These are phyloP conservation scores for Macropis europaea DNA, from an alignment of 2,888 invertebrate species.

Conservation along the genomic window DNA sequence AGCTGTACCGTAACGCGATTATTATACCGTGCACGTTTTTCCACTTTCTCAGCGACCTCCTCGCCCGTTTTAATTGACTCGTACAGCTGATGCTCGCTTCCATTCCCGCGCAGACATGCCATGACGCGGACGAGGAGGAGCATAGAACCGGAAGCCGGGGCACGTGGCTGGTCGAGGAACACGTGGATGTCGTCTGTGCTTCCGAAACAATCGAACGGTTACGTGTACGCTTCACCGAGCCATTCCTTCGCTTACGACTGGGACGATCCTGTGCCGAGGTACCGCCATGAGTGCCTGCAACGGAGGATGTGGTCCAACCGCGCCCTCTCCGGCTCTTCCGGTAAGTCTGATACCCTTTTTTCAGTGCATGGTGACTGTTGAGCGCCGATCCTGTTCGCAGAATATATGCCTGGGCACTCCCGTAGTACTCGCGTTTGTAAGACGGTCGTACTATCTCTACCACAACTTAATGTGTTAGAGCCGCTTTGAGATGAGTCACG, in stretches of 20 bases:
- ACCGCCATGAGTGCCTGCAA: not conserved
- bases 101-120: constrained; percentile 18
- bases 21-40: not conserved
- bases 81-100: not conserved
- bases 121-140: constrained; percentile 57
- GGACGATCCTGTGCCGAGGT: not conserved
- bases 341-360: constrained; percentile 8
- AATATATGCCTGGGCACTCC: no score
- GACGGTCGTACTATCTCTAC: no score
- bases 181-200: not conserved
- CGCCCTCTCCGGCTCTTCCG: no score
- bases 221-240: constrained; percentile 30
- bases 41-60: constrained; percentile 14
- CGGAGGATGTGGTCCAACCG: not conserved
- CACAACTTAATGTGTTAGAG: no score
- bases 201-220: constrained; percentile 22
- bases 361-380: no score
- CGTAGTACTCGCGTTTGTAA: no score
- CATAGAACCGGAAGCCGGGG: constrained; percentile 15
- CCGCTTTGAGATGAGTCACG: no score
- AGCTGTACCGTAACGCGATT: not conserved
- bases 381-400: no score
- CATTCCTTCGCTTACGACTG: constrained; percentile 29
- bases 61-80: constrained; percentile 17
- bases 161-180: not conserved